Percentiles rank a stretch among this genome's conserved stretches.
Evolutionary conservation across 2,113 vertebrate genomes (phyloP).

Genomic region (Hippoglossus stenolepis): DNA sequence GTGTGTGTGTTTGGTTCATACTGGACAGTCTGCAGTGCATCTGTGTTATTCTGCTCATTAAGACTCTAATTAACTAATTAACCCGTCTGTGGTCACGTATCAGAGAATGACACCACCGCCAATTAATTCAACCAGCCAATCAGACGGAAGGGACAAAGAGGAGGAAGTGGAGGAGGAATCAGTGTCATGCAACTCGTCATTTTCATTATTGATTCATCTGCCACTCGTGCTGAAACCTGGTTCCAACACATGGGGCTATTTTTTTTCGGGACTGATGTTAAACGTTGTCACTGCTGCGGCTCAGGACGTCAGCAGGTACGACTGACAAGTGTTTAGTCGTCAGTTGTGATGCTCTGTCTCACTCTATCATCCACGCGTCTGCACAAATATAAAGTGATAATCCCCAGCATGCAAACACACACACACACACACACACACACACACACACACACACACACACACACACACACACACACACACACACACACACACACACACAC

Average conservation of each 20-base stretch:
- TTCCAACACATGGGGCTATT: not conserved
- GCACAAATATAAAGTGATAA: conserved; percentile 20
- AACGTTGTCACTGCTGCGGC: not conserved
- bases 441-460: not conserved
- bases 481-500: too few relatives aligned
- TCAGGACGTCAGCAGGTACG: not conserved
- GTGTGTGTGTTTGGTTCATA: not conserved
- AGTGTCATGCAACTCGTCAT: not conserved
- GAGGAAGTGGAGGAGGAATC: not conserved
- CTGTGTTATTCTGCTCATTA: conserved; percentile 37
- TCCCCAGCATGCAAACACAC: not conserved
- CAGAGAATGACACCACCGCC: conserved; percentile 16
- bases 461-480: conserved; percentile 21
- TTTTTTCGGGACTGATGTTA: not conserved
- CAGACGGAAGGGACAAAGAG: conserved; percentile 3
- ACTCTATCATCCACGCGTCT: conserved; percentile 20
- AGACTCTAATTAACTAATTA: conserved; percentile 37
- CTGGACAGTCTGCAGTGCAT: not conserved
- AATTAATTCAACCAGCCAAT: conserved; percentile 7
- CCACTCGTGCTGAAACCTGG: not conserved
- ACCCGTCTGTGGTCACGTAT: conserved; percentile 45
- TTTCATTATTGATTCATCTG: not conserved
- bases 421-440: too few relatives aligned
- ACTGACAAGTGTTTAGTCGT: conserved; percentile 7
- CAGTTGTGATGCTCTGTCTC: conserved; percentile 1